Evolutionary conservation across 2,888 invertebrate genomes (phyloP).

Genomic region (Chelonus formosanus): DNA sequence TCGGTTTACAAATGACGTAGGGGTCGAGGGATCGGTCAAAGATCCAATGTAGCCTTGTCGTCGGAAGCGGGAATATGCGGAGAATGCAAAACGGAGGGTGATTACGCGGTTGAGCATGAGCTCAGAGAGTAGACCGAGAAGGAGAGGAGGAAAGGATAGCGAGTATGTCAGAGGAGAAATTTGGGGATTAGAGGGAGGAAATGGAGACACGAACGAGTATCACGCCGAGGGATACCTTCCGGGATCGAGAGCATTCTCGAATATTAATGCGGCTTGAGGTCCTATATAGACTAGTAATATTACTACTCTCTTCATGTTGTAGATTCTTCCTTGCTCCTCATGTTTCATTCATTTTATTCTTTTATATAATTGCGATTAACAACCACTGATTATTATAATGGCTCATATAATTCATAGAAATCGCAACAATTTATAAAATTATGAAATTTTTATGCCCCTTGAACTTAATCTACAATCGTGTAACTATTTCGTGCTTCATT

Average conservation of each 20-base stretch:
- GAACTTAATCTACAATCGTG: too few species aligned
- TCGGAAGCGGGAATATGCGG: conserved; percentile 42
- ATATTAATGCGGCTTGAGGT: conserved; percentile 52
- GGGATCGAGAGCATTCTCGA: conserved; percentile 47
- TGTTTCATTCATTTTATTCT: neutral
- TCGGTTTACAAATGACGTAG: too few species aligned
- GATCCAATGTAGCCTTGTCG: conserved; percentile 33
- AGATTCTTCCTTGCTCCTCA: neutral
- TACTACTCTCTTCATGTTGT: conserved; percentile 14
- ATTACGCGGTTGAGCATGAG: conserved; percentile 42
- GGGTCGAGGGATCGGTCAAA: too few species aligned
- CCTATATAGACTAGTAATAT: conserved; percentile 16
- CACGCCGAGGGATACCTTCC: conserved; percentile 50
- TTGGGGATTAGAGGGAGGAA: conserved; percentile 49
- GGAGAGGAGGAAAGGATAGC: conserved; percentile 14
- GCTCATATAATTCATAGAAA: too few species aligned
- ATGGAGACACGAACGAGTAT: conserved; percentile 47
- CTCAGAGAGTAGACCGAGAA: conserved; percentile 15
- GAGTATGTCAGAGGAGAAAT: conserved; percentile 45
- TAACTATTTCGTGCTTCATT: too few species aligned
- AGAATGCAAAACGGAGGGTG: conserved; percentile 47
- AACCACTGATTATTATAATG: too few species aligned
- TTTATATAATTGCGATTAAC: too few species aligned
- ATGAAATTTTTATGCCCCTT: too few species aligned
- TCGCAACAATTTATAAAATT: too few species aligned